A percentile compares a stretch with the other conserved stretches of the same genome.
phyloP scores from a whole-genome alignment of 2,113 vertebrate species.

The Malurus cyaneus region DNA sequence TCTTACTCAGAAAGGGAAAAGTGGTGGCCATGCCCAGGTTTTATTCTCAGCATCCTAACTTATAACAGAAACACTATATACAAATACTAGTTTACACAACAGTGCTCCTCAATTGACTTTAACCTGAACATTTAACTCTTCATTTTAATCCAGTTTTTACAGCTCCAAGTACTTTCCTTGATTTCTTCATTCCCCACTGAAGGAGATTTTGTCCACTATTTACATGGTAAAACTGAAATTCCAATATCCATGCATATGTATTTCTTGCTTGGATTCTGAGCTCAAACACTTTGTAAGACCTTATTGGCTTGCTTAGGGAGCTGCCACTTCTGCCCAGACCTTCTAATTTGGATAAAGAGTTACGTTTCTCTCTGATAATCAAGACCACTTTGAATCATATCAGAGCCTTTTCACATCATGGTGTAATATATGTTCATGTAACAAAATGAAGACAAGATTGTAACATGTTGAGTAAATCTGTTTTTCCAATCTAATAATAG shows the following conservation, averaged over 20 bases:
- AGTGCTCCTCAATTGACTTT: not conserved
- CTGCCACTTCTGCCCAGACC: not conserved
- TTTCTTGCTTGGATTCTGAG: not conserved
- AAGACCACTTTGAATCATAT: not conserved
- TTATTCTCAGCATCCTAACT: not conserved
- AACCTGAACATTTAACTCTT: not conserved
- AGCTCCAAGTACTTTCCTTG: not conserved
- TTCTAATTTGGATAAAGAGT: not conserved
- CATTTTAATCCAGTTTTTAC: not conserved
- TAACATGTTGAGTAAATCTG: not conserved
- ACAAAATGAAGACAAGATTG: not conserved
- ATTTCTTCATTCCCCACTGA: not conserved
- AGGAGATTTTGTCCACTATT: not conserved
- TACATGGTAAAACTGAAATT: not conserved
- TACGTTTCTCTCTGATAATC: not conserved
- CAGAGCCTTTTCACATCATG: not conserved
- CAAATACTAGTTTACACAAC: not conserved
- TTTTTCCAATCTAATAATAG: not conserved
- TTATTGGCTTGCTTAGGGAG: not conserved
- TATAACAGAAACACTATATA: not conserved
- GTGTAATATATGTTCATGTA: not conserved
- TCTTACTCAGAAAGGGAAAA: not conserved
- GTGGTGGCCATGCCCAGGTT: not conserved
- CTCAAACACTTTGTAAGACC: not conserved
- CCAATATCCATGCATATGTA: not conserved